A percentile compares a stretch with the other conserved stretches of the same genome.
These are phyloP conservation scores for Megalurothrips usitatus DNA, from an alignment of 2,888 invertebrate species.

Conservation along the genomic window DNA sequence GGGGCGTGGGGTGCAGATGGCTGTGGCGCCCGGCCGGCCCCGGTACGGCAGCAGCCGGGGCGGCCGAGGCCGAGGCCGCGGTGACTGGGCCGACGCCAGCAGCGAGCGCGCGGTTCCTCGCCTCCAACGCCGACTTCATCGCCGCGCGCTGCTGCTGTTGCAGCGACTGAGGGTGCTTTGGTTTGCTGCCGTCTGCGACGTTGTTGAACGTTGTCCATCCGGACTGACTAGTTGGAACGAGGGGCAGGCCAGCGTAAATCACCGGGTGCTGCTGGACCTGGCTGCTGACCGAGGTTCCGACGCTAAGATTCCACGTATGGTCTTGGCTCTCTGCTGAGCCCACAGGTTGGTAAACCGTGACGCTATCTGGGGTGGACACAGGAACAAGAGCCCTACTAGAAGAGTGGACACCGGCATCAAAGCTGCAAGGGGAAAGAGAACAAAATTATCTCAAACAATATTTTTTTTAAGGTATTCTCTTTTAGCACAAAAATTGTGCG, in stretches of 20 bases:
- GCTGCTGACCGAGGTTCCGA: background rate
- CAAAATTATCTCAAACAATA: background rate
- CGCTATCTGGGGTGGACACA: background rate
- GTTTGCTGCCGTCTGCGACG: background rate
- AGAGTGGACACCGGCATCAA: background rate
- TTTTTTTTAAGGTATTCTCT: too few relatives aligned
- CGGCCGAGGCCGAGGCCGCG: background rate
- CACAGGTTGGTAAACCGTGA: background rate
- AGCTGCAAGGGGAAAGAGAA: background rate
- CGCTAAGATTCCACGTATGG: background rate
- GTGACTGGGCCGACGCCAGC: background rate
- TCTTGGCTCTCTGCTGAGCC: background rate
- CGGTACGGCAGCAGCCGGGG: background rate
- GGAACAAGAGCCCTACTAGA: background rate
- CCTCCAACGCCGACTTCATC: slow-evolving; percentile 1
- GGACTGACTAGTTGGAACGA: background rate
- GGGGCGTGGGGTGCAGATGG: background rate
- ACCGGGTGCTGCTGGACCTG: slow-evolving; percentile 5
- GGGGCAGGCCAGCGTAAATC: background rate
- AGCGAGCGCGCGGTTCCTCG: background rate
- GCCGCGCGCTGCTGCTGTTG: background rate
- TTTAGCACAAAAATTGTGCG: background rate
- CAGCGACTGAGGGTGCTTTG: slow-evolving; percentile 17
- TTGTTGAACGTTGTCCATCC: background rate
- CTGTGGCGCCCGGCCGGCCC: background rate